Percentiles rank a stretch among this genome's conserved stretches.
Conservation (phyloP, 2,113 vertebrate genomes). For the Emydocephalus ijimae region DNA sequence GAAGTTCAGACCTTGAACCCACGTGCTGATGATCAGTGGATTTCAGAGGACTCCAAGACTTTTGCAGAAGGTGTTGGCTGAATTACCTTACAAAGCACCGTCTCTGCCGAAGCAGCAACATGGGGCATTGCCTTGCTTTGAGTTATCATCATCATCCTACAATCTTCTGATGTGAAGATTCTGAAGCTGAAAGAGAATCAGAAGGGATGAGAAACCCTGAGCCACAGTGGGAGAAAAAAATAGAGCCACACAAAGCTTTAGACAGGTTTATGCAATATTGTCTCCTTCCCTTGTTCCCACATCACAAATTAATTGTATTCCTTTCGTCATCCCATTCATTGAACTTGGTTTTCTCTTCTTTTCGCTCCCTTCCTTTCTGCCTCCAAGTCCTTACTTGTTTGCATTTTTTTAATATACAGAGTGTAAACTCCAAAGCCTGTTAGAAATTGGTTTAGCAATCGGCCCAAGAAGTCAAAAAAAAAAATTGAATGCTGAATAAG, state of each 20-base stretch:
- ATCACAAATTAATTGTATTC: conserved; percentile 37
- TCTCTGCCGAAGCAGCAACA: conserved; percentile 16
- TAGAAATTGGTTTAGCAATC: conserved; percentile 55
- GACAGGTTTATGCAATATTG: conserved; percentile 18
- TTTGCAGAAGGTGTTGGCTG: conserved; percentile 2
- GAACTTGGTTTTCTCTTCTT: background rate
- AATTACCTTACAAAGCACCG: background rate
- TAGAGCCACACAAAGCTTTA: background rate
- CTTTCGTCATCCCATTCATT: background rate
- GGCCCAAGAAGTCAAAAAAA: conserved; percentile 31
- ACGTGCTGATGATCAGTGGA: background rate
- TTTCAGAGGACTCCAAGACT: conserved; percentile 22
- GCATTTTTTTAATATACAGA: background rate
- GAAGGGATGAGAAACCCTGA: conserved; percentile 1
- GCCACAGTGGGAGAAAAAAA: background rate
- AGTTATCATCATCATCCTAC: background rate
- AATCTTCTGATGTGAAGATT: conserved; percentile 28
- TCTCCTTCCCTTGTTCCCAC: background rate
- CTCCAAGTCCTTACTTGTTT: background rate
- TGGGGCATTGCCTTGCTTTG: conserved; percentile 9
- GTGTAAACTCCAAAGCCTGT: conserved; percentile 26
- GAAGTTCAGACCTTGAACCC: background rate
- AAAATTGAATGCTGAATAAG: conserved; percentile 28
- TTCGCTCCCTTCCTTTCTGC: background rate
- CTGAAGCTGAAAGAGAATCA: background rate